phyloP scores from a whole-genome alignment of 35 echinoderm and acorn worm species.

The Heliocidaris erythrogramma region DNA sequence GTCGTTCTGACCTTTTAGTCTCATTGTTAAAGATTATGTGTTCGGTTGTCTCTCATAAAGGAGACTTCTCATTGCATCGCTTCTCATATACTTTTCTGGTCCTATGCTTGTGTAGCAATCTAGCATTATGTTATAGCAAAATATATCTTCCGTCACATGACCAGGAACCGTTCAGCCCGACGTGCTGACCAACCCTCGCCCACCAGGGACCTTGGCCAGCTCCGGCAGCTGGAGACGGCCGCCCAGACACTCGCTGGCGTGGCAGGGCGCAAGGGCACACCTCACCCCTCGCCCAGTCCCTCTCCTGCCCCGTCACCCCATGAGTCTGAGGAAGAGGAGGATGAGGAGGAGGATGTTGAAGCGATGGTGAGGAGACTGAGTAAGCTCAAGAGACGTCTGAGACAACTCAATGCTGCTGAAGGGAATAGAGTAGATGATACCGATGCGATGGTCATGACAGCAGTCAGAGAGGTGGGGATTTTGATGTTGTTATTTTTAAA shows the following conservation, averaged over 20 bases:
- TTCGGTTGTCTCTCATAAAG: too few species aligned
- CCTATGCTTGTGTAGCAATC: background rate
- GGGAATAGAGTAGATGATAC: slow-evolving; percentile 75
- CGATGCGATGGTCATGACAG: slow-evolving; percentile 91
- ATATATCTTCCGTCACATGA: background rate
- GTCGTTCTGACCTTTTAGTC: too few species aligned
- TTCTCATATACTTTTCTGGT: background rate
- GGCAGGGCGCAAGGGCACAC: slow-evolving; percentile 46
- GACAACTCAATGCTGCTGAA: slow-evolving; percentile 55
- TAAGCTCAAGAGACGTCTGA: slow-evolving; percentile 72
- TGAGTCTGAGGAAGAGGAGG: slow-evolving; percentile 70
- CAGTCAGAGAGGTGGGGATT: slow-evolving; percentile 81
- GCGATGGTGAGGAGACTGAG: slow-evolving; percentile 74
- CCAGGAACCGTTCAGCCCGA: background rate
- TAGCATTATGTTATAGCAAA: background rate
- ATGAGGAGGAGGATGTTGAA: slow-evolving; percentile 81
- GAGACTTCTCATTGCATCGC: too few species aligned
- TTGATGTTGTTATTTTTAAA: background rate
- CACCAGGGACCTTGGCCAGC: slow-evolving; percentile 37
- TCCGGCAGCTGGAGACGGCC: background rate
- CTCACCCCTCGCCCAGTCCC: slow-evolving; percentile 58
- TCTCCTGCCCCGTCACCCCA: slow-evolving; percentile 70
- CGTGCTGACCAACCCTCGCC: slow-evolving; percentile 58
- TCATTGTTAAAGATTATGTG: too few species aligned
- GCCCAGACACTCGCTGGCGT: slow-evolving; percentile 14